These are phyloP conservation scores for Myanophis thanlyinensis DNA, from an alignment of 2,113 vertebrate genomes.

Conservation along the genomic window DNA sequence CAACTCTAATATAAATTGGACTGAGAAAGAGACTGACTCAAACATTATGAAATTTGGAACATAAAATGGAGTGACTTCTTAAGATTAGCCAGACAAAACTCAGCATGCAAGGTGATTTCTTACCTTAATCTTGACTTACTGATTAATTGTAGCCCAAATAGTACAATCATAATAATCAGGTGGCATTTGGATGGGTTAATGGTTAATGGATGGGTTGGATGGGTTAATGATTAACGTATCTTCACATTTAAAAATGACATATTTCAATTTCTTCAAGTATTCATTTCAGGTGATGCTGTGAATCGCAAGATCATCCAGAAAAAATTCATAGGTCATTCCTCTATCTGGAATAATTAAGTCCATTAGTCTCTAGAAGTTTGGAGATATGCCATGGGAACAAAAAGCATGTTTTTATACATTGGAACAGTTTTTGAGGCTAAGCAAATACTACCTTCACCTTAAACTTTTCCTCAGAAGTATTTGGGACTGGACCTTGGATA, in stretches of 20 bases:
- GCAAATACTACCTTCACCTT: not conserved
- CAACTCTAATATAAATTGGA: not conserved
- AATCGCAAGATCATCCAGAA: not conserved
- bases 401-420: not conserved
- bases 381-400: not conserved
- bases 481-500: not conserved
- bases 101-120: not conserved
- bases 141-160: not conserved
- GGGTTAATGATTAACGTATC: not conserved
- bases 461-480: not conserved
- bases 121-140: not conserved
- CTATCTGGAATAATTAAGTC: not conserved
- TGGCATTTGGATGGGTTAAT: not conserved
- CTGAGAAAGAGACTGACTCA: not conserved
- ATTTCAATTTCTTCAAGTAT: not conserved
- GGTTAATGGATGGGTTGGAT: not conserved
- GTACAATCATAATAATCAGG: not conserved
- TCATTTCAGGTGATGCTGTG: not conserved
- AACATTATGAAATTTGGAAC: not conserved
- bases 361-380: not conserved
- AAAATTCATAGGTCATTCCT: not conserved
- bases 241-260: not conserved
- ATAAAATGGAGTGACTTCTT: not conserved
- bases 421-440: not conserved
- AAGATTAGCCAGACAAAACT: not conserved